Conservation (phyloP, 2,113 vertebrate genomes). For the human region DNA sequence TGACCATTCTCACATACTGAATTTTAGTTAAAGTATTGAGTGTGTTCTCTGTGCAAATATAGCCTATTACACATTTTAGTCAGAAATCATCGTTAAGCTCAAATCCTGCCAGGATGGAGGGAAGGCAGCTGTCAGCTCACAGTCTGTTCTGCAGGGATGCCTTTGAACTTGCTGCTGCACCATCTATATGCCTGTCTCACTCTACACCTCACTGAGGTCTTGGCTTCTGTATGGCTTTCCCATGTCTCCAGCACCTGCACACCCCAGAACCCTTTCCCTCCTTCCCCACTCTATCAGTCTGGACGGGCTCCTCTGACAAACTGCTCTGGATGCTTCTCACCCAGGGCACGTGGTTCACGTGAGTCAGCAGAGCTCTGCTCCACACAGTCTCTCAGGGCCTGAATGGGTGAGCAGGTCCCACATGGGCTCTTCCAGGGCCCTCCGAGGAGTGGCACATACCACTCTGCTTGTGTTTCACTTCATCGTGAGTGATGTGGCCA, state of each 20-base stretch:
- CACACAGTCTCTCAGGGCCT: not conserved
- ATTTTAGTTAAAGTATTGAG: not conserved
- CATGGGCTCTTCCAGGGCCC: rapidly evolving
- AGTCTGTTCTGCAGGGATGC: not conserved
- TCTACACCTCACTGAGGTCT: not conserved
- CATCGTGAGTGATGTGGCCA: too few relatives aligned
- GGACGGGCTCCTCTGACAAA: not conserved
- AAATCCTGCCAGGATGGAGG: not conserved
- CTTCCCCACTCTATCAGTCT: not conserved
- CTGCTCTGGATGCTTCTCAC: not conserved
- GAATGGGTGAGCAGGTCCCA: too few relatives aligned
- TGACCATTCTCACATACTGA: too few relatives aligned
- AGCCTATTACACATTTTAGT: not conserved
- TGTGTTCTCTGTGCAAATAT: not conserved
- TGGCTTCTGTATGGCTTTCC: not conserved
- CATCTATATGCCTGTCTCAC: not conserved
- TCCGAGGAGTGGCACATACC: rapidly evolving
- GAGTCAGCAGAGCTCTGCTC: too few relatives aligned
- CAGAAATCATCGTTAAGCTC: not conserved
- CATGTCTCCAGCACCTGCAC: not conserved
- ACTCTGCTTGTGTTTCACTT: too few relatives aligned
- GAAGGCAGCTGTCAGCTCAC: rapidly evolving
- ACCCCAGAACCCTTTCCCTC: too few relatives aligned
- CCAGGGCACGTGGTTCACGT: not conserved
- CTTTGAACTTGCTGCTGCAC: too few relatives aligned